A percentile compares a stretch with the other conserved stretches of the same genome.
Evolutionary conservation across 1,140 invertebrate species (phyloP).

Genomic region (Panagrolaimus sp.): DNA sequence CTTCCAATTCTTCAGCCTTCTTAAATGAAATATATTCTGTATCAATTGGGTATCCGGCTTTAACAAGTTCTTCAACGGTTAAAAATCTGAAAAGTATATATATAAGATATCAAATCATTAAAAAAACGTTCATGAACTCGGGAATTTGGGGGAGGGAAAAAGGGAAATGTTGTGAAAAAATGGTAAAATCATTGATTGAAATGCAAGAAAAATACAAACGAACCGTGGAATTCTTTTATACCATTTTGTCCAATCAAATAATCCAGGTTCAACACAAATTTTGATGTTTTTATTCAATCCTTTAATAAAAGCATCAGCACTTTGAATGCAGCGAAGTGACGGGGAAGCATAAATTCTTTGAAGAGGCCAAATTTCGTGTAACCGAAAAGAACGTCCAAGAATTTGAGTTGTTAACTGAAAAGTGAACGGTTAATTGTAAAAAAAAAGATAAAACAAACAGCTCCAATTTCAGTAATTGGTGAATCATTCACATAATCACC

Average conservation of each 20-base stretch:
- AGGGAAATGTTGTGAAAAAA: constrained; percentile 19
- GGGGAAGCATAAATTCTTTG: constrained; percentile 76
- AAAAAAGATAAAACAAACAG: constrained; percentile 60
- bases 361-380: constrained; percentile 61
- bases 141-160: no score
- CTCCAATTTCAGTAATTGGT: constrained; percentile 75
- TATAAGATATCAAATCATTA: no score
- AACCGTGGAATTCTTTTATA: constrained; percentile 76
- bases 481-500: constrained; percentile 74
- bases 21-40: constrained; percentile 69
- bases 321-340: constrained; percentile 82
- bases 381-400: constrained; percentile 25
- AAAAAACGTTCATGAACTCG: no score
- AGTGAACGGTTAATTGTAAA: neutral
- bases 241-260: constrained; percentile 90
- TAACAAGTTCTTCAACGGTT: constrained; percentile 66
- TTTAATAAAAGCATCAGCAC: constrained; percentile 69
- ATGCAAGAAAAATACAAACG: constrained; percentile 67
- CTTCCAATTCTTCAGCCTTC: constrained; percentile 63
- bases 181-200: no score
- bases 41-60: constrained; percentile 74
- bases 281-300: constrained; percentile 61
- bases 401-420: constrained; percentile 27
- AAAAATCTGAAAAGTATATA: constrained; percentile 25
- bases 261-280: constrained; percentile 76